A percentile compares a stretch with the other conserved stretches of the same genome.
phyloP scores from a whole-genome alignment of 2,888 invertebrate species.

The Celastrina argiolus region DNA sequence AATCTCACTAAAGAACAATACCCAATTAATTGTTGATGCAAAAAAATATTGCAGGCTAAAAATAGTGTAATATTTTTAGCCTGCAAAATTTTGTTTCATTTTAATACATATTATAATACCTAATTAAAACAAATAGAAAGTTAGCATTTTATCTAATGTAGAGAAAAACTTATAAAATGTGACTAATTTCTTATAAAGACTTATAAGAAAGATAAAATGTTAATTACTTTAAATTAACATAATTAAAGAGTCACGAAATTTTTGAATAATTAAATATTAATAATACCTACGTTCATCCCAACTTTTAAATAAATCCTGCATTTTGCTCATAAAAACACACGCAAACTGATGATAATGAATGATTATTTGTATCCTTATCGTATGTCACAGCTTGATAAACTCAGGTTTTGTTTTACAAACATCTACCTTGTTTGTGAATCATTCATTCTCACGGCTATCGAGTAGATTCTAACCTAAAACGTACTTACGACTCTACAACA shows the following conservation, averaged over 20 bases:
- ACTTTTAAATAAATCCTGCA: too few species aligned
- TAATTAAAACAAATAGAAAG: too few species aligned
- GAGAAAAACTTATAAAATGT: too few species aligned
- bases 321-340: not conserved
- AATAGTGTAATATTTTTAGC: not conserved
- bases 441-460: conserved; percentile 28
- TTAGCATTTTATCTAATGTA: too few species aligned
- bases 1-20: not conserved
- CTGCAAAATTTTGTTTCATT: not conserved
- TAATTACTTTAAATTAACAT: too few species aligned
- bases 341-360: not conserved
- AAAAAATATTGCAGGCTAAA: not conserved
- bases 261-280: too few species aligned
- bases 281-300: too few species aligned
- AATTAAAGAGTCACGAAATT: too few species aligned
- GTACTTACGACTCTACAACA: not conserved
- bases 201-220: too few species aligned
- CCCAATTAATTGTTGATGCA: not conserved
- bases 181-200: too few species aligned
- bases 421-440: conserved; percentile 6
- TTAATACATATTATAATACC: too few species aligned
- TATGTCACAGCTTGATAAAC: not conserved
- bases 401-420: not conserved
- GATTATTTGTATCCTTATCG: not conserved
- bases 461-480: conserved; percentile 25